A percentile compares a stretch with the other conserved stretches of the same genome.
Evolutionary conservation across 2,888 invertebrate species (phyloP).

Genomic region (Leistus spinibarbis): DNA sequence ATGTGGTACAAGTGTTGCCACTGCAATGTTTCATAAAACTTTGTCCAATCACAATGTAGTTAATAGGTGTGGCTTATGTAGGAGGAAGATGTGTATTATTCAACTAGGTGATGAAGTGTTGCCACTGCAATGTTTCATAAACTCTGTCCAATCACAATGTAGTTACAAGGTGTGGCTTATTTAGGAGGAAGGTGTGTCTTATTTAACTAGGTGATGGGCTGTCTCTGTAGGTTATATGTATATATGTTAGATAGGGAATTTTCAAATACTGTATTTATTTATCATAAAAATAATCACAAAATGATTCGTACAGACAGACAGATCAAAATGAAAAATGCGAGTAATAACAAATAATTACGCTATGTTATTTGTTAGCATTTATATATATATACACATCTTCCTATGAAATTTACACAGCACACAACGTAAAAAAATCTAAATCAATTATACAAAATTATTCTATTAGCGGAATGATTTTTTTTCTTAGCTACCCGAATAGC

Average conservation of each 20-base stretch:
- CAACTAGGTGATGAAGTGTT: too few species aligned
- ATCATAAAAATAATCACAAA: slow-evolving; percentile 58
- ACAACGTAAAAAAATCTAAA: slow-evolving; percentile 52
- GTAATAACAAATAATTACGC: slow-evolving; percentile 53
- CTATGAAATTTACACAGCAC: slow-evolving; percentile 52
- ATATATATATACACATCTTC: slow-evolving; percentile 56
- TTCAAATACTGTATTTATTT: slow-evolving; percentile 49
- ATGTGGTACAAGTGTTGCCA: too few species aligned
- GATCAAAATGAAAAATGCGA: slow-evolving; percentile 49
- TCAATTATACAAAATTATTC: slow-evolving; percentile 53
- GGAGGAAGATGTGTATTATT: too few species aligned
- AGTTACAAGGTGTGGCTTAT: too few species aligned
- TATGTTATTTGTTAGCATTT: slow-evolving; percentile 55
- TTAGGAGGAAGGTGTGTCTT: too few species aligned
- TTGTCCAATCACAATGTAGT: too few species aligned
- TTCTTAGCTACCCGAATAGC: slow-evolving; percentile 20
- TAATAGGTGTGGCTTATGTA: too few species aligned
- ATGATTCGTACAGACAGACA: slow-evolving; percentile 56
- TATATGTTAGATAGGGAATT: not conserved
- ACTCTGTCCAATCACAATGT: too few species aligned
- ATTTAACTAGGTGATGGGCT: too few species aligned
- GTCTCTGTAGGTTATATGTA: not conserved
- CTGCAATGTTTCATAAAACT: too few species aligned
- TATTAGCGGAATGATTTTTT: slow-evolving; percentile 51
- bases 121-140: too few species aligned